Conservation (phyloP, 2,888 invertebrate genomes). For the Vandiemenella viatica region DNA sequence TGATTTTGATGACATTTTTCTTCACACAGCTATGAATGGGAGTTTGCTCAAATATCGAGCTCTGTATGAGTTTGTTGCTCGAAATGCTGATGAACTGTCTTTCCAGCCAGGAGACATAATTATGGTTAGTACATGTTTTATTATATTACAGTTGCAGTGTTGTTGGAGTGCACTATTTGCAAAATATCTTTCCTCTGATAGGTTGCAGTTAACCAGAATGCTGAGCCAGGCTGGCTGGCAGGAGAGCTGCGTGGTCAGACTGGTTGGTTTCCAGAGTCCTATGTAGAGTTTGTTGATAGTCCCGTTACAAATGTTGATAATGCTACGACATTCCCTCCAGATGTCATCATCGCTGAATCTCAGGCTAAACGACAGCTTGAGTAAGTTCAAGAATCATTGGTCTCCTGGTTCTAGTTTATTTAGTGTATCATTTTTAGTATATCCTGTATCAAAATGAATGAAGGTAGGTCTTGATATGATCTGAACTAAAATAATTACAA, state of each 20-base stretch:
- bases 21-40: slow-evolving; percentile 4
- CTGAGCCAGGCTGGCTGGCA: slow-evolving; percentile 95
- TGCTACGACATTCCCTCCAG: slow-evolving; percentile 27
- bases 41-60: slow-evolving; percentile 57
- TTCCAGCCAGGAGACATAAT: slow-evolving; percentile 90
- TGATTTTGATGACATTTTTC: neutral
- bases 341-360: slow-evolving; percentile 26
- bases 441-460: no score
- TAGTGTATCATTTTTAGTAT: no score
- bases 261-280: slow-evolving; percentile 95
- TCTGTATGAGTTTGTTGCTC: slow-evolving; percentile 82
- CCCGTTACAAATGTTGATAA: slow-evolving; percentile 30
- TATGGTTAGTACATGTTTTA: slow-evolving; percentile 32
- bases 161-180: slow-evolving; percentile 6
- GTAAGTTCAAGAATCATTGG: slow-evolving; percentile 31
- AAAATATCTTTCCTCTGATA: slow-evolving; percentile 18
- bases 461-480: no score
- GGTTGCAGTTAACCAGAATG: slow-evolving; percentile 61
- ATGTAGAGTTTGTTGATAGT: slow-evolving; percentile 61
- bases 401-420: no score
- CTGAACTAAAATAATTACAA: no score
- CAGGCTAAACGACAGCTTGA: slow-evolving; percentile 32
- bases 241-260: slow-evolving; percentile 80
- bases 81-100: slow-evolving; percentile 84
- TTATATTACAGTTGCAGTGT: no score